phyloP scores from a whole-genome alignment of 2,113 vertebrate genomes.

The Eubucco bourcierii region DNA sequence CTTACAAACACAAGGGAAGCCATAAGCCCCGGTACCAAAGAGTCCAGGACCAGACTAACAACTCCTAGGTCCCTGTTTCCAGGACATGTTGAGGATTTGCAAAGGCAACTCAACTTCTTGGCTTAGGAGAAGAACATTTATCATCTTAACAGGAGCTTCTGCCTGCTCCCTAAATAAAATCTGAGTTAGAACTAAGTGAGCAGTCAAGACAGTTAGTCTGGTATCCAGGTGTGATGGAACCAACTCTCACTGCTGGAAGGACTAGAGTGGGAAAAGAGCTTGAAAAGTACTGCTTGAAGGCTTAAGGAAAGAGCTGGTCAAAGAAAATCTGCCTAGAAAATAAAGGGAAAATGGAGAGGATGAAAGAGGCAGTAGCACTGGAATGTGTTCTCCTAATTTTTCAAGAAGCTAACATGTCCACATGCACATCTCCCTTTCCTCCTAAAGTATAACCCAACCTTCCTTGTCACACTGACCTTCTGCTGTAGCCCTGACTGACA shows the following conservation, averaged over 20 bases:
- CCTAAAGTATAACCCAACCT: not conserved
- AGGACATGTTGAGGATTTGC: not conserved
- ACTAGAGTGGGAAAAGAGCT: not conserved
- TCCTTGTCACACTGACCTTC: not conserved
- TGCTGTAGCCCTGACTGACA: not conserved
- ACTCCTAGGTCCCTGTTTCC: not conserved
- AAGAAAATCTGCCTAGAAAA: not conserved
- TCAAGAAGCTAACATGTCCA: not conserved
- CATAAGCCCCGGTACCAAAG: not conserved
- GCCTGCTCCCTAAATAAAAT: not conserved
- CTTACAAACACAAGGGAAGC: not conserved
- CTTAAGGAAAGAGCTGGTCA: not conserved
- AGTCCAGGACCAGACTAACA: not conserved
- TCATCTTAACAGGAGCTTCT: not conserved
- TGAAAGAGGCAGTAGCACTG: not conserved
- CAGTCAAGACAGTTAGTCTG: not conserved
- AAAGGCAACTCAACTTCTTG: not conserved
- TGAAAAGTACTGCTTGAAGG: accelerated
- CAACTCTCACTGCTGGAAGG: not conserved
- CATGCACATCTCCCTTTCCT: not conserved
- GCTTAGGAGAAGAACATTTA: not conserved
- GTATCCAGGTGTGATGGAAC: not conserved
- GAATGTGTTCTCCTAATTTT: not conserved
- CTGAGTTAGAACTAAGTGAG: not conserved
- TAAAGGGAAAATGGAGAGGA: not conserved